Base-by-base conservation (phyloP, 1,140 invertebrate species). In the Ceratina calcarata region DNA sequence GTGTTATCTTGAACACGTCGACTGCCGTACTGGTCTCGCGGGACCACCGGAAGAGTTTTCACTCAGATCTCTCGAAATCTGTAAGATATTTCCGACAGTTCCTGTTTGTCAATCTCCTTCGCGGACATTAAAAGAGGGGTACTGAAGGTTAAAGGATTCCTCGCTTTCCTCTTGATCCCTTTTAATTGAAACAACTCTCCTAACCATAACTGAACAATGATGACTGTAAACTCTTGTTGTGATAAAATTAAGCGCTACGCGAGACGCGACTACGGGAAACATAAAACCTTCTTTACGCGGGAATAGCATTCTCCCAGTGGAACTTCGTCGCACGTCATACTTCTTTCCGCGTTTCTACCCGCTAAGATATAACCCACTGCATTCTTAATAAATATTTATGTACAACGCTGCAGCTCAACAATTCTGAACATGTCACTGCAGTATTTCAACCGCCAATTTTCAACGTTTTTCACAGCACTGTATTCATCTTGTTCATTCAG, bases 1-100 rank as follows among this genome's bases (percentile, higher is more conserved):
- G 75, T 70, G 66, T 70, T 77, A 77, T 77, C 57, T 77, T 57
- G 57, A 70, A 70, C 66, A 70, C 75, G 20, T 53, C 57, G 10
- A 51, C 57, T 10, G 66, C 22, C 67, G 51, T 53, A 51, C 22
- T 49, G 57, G 45, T 20, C 66, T n/a, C 75, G 1, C 3, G 66
- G 45, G 75, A 77, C 15, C n/a, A 45, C 6, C 8, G n/a, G 22
- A 61, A 77, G 75, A 77, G 51, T 69, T 22, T 77, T 62, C 75
- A 61, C 75, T 45, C 70, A 70, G 45, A 61, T 77, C 66, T 70
- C 57, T 60, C 7, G 37, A 24, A 69, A 77, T 69, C 74, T 60
- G 55, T 15, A 69, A 57, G 55, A 61, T 77, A 70, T 70, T 51
- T 70, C 24, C 24, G 55, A 69, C 22, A 18, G 32, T 45, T 10